These are phyloP conservation scores for Medauroidea extradentata DNA, from an alignment of 1,140 invertebrate genomes.

Conservation along the genomic window DNA sequence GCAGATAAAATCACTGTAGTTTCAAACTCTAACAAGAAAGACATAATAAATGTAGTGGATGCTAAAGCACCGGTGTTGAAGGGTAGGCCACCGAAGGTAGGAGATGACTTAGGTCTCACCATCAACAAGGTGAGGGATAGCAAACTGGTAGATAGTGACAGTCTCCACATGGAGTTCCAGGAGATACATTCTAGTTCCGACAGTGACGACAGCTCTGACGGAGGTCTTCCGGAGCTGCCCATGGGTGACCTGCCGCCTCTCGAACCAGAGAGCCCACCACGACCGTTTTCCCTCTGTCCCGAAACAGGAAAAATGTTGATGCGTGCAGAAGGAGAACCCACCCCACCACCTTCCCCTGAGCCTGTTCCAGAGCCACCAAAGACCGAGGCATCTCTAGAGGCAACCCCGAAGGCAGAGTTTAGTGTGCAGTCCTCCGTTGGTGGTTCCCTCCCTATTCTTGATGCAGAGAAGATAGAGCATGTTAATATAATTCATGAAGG, in stretches of 20 bases:
- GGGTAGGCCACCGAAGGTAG: neutral
- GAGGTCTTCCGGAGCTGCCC: slow-evolving; percentile 50
- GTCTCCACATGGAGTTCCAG: slow-evolving; percentile 48
- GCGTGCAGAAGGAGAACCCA: slow-evolving; percentile 56
- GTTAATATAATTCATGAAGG: neutral
- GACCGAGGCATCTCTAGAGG: neutral
- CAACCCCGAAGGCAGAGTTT: neutral
- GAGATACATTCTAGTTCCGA: slow-evolving; percentile 35
- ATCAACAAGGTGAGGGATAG: slow-evolving; percentile 36
- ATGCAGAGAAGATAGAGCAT: too few species aligned
- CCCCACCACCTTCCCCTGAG: slow-evolving; percentile 27
- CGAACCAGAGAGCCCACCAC: slow-evolving; percentile 58
- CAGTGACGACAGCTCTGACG: slow-evolving; percentile 21
- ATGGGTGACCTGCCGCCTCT: slow-evolving; percentile 54
- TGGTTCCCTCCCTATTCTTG: neutral
- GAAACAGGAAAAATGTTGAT: slow-evolving; percentile 62
- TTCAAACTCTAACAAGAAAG: too few species aligned
- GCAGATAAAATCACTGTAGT: neutral
- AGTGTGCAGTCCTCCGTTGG: neutral
- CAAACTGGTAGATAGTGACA: slow-evolving; percentile 45
- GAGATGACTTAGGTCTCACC: neutral
- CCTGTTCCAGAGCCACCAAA: neutral
- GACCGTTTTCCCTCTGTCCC: slow-evolving; percentile 63
- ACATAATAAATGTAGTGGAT: neutral
- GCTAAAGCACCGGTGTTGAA: neutral